Evolutionary conservation across 2,113 vertebrate genomes (phyloP), one percentile per base, ranked within the genome.

Genomic region (Sturnus vulgaris): DNA sequence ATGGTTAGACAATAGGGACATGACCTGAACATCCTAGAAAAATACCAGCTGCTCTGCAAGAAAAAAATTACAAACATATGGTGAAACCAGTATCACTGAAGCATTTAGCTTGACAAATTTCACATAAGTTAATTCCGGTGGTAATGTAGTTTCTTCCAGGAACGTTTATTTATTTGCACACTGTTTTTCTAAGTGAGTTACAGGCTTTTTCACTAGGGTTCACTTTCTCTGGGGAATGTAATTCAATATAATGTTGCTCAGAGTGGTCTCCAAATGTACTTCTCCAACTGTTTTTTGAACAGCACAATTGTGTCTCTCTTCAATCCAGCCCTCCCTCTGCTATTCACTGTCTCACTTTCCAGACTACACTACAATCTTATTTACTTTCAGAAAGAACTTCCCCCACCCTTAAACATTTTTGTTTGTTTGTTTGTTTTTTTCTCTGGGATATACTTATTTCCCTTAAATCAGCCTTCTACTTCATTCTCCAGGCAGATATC

Each of bases 21-120:
- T 78, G 92, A 95, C 94, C 94, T 93, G 76, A 97, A 88, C 76
- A 95, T 83, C 82, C 69, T 52, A 88, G 76, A 79, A 93, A 96
- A 95, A 94, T 90, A 77, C 68, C 95, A 96, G 90, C 86, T 96
- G 94, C 64, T 93, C 68, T 81, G 86, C 61, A 86, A 70, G 46
- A 76, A 93, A 96, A 73, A 73, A 84, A 90, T 90, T n/a, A 27
- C 39, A 90, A 94, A 73, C 94, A 93, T 83, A 94, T 83, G 94
- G 88, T 83, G 72, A 88, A 83, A 52, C 19, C 9, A 55, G 68
- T 65, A 91, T 91, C 31, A 59, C 22, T 57, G 63, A 80, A 61
- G 56, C 72, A 60, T 95, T 92, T 93, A 92, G 90, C 72, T 93
- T 78, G 60, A 90, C 88, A 81, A 55, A 90, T 94, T 93, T 93